Evolutionary conservation across 2,797 vertebrate genomes (phyloP).

Genomic region (Enteromius fasciolatus): DNA sequence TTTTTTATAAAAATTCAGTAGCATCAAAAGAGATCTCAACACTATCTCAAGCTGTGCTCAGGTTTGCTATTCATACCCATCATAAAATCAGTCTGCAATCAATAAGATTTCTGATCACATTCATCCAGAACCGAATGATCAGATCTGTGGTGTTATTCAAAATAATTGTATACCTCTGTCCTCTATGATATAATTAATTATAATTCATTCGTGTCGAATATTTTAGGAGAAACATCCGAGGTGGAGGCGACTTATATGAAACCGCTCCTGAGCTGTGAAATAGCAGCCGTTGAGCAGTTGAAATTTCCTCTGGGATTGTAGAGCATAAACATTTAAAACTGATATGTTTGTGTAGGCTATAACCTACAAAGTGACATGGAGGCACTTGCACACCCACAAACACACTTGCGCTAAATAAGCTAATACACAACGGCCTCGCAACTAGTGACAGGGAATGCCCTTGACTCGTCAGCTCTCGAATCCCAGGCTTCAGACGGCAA

Average conservation of each 20-base stretch:
- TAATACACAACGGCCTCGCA: constrained; percentile 6
- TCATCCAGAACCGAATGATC: neutral
- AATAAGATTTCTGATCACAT: neutral
- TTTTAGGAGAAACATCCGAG: too few relatives aligned
- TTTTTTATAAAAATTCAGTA: too few relatives aligned
- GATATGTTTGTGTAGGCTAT: constrained; percentile 6
- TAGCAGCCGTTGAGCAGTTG: neutral
- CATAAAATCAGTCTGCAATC: constrained; percentile 6
- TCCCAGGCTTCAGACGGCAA: neutral
- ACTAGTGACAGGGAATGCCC: constrained; percentile 40
- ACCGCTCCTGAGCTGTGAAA: neutral
- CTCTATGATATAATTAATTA: neutral
- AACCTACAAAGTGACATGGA: constrained; percentile 7
- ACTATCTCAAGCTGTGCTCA: neutral
- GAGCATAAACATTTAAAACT: constrained; percentile 4
- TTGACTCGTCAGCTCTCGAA: constrained; percentile 31
- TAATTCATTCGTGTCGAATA: neutral
- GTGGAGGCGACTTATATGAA: neutral
- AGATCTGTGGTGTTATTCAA: neutral
- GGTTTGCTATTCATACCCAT: neutral
- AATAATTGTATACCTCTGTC: too few relatives aligned
- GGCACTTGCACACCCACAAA: neutral
- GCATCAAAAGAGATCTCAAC: neutral
- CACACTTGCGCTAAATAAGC: constrained; percentile 17
- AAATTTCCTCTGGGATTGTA: neutral